Conservation (phyloP, 1,140 invertebrate species). For the Euura saliciscinereae region DNA sequence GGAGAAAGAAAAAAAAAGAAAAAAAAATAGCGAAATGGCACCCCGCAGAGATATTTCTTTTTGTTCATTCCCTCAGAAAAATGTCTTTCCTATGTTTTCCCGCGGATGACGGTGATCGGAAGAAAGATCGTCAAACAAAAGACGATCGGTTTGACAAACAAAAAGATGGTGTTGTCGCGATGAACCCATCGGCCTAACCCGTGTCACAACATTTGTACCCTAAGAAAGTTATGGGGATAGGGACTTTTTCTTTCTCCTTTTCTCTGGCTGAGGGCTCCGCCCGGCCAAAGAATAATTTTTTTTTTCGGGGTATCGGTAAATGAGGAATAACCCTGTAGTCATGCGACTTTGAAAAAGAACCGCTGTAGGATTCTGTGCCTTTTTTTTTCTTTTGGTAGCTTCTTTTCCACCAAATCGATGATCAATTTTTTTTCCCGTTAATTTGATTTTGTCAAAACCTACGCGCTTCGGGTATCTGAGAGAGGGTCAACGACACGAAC, state of each 20-base stretch:
- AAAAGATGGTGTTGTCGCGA: conserved; percentile 1
- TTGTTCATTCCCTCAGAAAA: neutral
- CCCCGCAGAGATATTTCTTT: neutral
- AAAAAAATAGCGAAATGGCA: neutral
- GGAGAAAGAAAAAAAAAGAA: too few species aligned
- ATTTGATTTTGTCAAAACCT: neutral
- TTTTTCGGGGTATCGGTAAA: neutral
- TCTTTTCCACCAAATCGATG: neutral
- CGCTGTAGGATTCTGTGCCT: neutral
- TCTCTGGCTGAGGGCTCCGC: conserved; percentile 23
- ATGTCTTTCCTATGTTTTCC: conserved; percentile 18
- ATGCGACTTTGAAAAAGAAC: neutral
- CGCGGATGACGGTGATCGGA: neutral
- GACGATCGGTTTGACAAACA: conserved; percentile 1
- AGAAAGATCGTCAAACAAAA: neutral
- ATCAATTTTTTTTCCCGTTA: neutral
- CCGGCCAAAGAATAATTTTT: conserved; percentile 20
- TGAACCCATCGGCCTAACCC: conserved; percentile 1
- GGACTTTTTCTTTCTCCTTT: conserved; percentile 26
- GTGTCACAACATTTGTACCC: conserved; percentile 49
- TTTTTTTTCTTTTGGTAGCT: neutral
- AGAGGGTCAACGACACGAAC: conserved; percentile 11
- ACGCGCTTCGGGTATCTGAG: neutral
- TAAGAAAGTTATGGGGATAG: conserved; percentile 39
- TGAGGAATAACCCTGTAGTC: neutral